phyloP scores from a whole-genome alignment of 2,888 invertebrate species.

The Pyrocoelia pectoralis region DNA sequence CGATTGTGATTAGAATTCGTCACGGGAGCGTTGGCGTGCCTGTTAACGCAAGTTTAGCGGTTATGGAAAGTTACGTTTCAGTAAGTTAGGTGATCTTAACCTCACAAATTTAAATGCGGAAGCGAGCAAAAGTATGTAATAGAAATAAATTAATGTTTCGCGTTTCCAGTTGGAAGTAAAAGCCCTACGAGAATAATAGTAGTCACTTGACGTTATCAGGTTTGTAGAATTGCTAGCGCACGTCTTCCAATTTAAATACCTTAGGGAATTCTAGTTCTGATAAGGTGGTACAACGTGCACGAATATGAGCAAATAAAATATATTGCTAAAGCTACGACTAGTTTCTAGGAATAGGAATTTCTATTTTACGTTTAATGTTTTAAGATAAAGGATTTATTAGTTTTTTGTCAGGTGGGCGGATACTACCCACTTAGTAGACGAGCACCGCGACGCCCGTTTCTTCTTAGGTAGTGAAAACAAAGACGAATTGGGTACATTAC shows the following conservation, averaged over 20 bases:
- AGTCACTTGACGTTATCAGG: constrained; percentile 57
- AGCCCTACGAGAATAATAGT: constrained; percentile 56
- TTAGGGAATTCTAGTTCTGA: constrained; percentile 54
- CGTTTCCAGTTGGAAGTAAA: constrained; percentile 46
- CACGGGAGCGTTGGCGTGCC: too few relatives aligned
- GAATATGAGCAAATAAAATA: constrained; percentile 57
- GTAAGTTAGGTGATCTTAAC: not conserved
- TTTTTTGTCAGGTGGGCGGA: not conserved
- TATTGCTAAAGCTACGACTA: constrained; percentile 47
- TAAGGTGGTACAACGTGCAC: constrained; percentile 54
- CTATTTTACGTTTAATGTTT: constrained; percentile 48
- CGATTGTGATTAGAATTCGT: too few relatives aligned
- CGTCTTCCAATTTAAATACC: constrained; percentile 59
- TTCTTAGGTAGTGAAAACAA: constrained; percentile 50
- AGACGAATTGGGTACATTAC: constrained; percentile 59
- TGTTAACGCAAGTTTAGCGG: too few relatives aligned
- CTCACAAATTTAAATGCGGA: not conserved
- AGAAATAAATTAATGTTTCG: constrained; percentile 8
- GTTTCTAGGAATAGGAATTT: constrained; percentile 53
- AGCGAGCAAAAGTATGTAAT: not conserved
- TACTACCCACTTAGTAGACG: too few relatives aligned
- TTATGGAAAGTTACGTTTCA: too few relatives aligned
- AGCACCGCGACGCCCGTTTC: constrained; percentile 16
- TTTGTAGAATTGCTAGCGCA: constrained; percentile 55
- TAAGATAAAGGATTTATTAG: constrained; percentile 45